Percentiles rank a stretch among this genome's conserved stretches.
These are phyloP conservation scores for Apolygus lucorum DNA, from an alignment of 1,140 invertebrate species.

Conservation along the genomic window DNA sequence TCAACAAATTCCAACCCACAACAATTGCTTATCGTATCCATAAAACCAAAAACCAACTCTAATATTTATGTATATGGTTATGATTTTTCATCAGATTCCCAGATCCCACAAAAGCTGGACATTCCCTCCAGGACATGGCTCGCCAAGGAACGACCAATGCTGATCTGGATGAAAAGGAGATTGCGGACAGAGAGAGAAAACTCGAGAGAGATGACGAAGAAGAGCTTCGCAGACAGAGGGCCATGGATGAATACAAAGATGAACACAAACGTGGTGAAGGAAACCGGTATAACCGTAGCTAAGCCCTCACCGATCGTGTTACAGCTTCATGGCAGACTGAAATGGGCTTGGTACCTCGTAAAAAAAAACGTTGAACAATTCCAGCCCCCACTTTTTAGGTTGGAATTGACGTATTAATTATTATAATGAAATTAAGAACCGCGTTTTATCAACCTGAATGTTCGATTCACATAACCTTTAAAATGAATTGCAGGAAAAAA, in stretches of 20 bases:
- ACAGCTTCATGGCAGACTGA: neutral
- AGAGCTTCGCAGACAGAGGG: conserved; percentile 52
- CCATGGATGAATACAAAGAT: conserved; percentile 89
- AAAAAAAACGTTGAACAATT: too few relatives aligned
- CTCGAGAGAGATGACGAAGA: conserved; percentile 68
- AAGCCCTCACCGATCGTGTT: conserved; percentile 36
- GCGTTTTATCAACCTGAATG: too few relatives aligned
- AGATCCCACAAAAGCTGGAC: conserved; percentile 36
- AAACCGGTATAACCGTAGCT: conserved; percentile 77
- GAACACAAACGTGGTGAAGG: conserved; percentile 79
- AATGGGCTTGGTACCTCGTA: too few relatives aligned
- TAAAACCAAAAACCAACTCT: too few relatives aligned
- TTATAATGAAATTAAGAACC: too few relatives aligned
- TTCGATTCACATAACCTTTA: too few relatives aligned
- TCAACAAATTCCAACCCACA: too few relatives aligned
- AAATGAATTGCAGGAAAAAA: too few relatives aligned
- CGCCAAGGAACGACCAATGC: conserved; percentile 37
- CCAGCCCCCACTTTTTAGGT: too few relatives aligned
- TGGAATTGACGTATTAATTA: too few relatives aligned
- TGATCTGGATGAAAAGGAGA: conserved; percentile 47
- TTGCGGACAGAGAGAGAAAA: conserved; percentile 50
- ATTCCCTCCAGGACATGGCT: conserved; percentile 35
- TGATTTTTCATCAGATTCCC: conserved; percentile 34
- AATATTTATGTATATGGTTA: too few relatives aligned
- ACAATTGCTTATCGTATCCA: too few relatives aligned